Percentiles rank a stretch among this genome's conserved stretches.
These are phyloP conservation scores for Ceratitis capitata DNA, from an alignment of 1,140 invertebrate species.

Conservation along the genomic window DNA sequence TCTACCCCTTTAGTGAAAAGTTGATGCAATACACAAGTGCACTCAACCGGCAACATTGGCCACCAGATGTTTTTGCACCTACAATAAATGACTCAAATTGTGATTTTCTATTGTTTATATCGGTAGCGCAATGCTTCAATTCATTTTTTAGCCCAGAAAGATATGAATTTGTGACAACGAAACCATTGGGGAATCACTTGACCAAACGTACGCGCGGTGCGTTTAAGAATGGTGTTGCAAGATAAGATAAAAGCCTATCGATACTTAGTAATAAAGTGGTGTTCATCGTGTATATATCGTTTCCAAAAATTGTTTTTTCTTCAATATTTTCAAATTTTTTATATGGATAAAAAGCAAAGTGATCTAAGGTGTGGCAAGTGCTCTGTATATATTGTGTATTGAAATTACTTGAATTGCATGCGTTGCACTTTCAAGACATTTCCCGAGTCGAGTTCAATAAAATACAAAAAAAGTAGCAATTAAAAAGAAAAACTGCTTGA, in stretches of 20 bases:
- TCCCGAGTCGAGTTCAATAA: background rate
- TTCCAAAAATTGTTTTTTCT: background rate
- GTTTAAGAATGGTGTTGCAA: background rate
- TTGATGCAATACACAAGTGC: background rate
- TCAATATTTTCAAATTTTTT: background rate
- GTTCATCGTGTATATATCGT: background rate
- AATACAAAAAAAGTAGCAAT: background rate
- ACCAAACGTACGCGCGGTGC: background rate
- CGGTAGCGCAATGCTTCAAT: background rate
- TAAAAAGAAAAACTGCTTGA: background rate
- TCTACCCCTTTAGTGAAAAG: background rate
- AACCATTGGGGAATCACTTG: background rate
- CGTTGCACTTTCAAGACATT: background rate
- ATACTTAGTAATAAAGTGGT: background rate
- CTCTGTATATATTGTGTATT: conserved; percentile 12
- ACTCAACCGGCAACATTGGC: conserved; percentile 13
- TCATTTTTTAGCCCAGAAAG: background rate
- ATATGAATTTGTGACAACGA: background rate
- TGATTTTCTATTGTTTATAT: conserved; percentile 3
- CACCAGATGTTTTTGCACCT: background rate
- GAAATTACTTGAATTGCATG: background rate
- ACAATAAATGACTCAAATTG: background rate
- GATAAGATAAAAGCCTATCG: conserved; percentile 15
- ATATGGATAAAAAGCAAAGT: conserved; percentile 10
- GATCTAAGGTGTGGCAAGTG: conserved; percentile 15